Conservation (phyloP, 2,888 invertebrate species). For the Glyphotaelius pellucidus region DNA sequence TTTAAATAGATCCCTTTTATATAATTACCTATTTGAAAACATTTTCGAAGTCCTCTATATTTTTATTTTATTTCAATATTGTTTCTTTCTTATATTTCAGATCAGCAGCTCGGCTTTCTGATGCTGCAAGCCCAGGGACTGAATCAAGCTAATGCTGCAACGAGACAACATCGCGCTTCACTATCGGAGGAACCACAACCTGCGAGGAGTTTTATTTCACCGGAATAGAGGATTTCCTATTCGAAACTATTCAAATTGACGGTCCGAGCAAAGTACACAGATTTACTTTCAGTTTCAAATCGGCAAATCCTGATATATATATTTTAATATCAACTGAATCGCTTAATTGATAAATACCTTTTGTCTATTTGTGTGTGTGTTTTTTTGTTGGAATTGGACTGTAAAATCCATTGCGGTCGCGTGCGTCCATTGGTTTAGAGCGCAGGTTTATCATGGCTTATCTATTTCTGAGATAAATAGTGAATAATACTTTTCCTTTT, state of each 20-base stretch:
- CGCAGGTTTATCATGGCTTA: background rate
- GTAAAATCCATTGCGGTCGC: background rate
- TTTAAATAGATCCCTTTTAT: no score
- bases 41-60: no score
- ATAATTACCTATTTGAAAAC: no score
- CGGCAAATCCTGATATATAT: background rate
- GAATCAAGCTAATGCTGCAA: slow-evolving; percentile 9
- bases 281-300: background rate
- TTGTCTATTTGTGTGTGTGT: background rate
- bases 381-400: background rate
- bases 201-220: background rate
- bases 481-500: background rate
- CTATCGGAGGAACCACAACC: background rate
- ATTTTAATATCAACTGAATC: background rate
- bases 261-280: background rate
- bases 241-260: background rate
- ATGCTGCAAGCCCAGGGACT: slow-evolving; percentile 13
- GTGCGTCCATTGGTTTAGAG: background rate
- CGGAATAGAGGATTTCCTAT: background rate
- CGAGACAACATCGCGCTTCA: background rate
- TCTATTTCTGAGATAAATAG: background rate
- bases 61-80: background rate
- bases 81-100: slow-evolving; percentile 17
- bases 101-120: background rate
- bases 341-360: background rate